Base-by-base conservation (phyloP, 2,797 vertebrate species). In the Meriones psammophilus region DNA sequence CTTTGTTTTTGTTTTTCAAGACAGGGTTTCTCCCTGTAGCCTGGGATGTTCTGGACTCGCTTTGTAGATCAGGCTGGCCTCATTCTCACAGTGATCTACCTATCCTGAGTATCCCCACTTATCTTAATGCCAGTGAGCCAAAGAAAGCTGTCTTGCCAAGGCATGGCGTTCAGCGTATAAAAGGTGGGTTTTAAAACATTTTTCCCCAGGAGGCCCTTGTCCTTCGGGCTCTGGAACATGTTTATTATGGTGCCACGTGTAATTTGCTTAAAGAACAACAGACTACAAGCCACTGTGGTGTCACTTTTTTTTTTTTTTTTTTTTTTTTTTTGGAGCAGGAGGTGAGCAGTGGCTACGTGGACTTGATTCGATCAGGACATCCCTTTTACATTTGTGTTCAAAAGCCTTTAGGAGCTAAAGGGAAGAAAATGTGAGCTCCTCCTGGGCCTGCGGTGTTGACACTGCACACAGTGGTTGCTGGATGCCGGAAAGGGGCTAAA, bases 321-420 rank as follows among this genome's bases (percentile, higher is more conserved):
- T 17, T 8, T 58, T 56, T 56, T 5, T 58, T 58, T 14, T 58
- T 15, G 20, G 39, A 36, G 28, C 39, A 22, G 5, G 36, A 0
- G 10, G 22, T 2, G 17, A 33, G 56, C 30, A 22, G 33, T 56
- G 22, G 36, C 58, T 30, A 86, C 30, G 14, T 28, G 4, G 26
- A 66, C 42, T 84, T 33, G 60, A 60, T 73, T 89, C 66, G 46
- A 2, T 80, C 42, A 85, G 28, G 39, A 33, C 36, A 85, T 5
- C 54, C 12, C 79, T 94, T 68, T 90, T 14, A 80, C 28, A 5
- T 81, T 80, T 33, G 60, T 12, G 88, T 17, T 24, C 0, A 22
- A 77, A 89, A 46, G 17, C 46, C 90, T 96, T 74, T 68, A 36
- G 77, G 87, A 92, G 83, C 28, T 54, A 74, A 85, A 89, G 56